These are phyloP conservation scores for Capromys pilorides DNA, from an alignment of 2,797 vertebrate species.

Conservation along the genomic window DNA sequence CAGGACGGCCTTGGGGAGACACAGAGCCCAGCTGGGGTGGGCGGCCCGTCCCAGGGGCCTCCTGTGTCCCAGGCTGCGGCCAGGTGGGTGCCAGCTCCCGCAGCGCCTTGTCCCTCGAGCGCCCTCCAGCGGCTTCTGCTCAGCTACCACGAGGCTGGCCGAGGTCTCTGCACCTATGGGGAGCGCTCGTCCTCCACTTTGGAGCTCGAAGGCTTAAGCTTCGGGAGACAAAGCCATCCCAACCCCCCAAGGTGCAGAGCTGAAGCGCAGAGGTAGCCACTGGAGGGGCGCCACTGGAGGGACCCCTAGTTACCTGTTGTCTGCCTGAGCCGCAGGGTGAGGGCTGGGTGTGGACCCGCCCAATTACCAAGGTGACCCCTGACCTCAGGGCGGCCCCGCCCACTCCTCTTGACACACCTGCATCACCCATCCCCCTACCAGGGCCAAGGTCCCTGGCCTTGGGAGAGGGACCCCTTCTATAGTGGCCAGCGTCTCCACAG, in stretches of 20 bases:
- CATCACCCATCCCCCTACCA: background rate
- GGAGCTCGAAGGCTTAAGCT: background rate
- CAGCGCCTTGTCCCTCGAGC: background rate
- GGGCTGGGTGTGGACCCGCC: background rate
- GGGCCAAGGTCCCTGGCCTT: background rate
- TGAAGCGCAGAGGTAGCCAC: background rate
- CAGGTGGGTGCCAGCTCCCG: background rate
- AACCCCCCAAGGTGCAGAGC: background rate
- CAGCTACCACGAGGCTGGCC: background rate
- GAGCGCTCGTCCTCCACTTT: background rate
- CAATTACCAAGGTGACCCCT: background rate
- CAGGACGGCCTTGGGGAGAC: background rate
- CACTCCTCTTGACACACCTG: background rate
- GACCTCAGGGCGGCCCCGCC: background rate
- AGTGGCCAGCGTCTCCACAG: background rate
- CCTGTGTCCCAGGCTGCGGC: background rate
- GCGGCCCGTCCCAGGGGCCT: background rate
- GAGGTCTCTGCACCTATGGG: background rate
- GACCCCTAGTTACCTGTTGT: background rate
- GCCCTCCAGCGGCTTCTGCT: background rate
- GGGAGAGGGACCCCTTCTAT: background rate
- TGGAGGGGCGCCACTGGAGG: rapidly evolving
- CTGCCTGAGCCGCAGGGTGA: background rate
- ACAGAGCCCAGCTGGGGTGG: background rate
- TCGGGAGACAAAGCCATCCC: background rate